These are phyloP conservation scores for Julus scanicus DNA, from an alignment of 2,888 invertebrate species.

Conservation along the genomic window DNA sequence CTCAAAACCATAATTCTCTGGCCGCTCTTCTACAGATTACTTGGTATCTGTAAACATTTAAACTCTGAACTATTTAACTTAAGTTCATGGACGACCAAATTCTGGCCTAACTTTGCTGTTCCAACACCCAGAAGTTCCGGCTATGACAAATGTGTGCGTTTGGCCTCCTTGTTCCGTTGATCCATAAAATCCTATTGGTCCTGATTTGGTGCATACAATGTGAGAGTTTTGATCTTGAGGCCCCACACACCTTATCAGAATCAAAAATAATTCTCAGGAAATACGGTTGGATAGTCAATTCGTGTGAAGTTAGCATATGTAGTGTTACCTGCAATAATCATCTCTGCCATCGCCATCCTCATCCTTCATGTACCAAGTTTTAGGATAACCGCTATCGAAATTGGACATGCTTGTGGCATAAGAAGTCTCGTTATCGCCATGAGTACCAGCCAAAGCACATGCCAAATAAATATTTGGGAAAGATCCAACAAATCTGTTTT, in stretches of 20 bases:
- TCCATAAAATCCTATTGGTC: constrained; percentile 50
- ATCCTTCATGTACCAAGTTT: constrained; percentile 50
- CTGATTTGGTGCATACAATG: constrained; percentile 52
- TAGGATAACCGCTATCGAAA: background rate
- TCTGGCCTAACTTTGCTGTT: constrained; percentile 5
- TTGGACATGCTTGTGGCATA: background rate
- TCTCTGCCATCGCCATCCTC: constrained; percentile 48
- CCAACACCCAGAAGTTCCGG: constrained; percentile 9
- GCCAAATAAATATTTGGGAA: background rate
- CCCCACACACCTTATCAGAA: background rate
- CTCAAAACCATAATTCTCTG: too few species aligned
- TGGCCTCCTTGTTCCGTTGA: constrained; percentile 28
- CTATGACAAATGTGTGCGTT: background rate
- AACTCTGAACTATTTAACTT: background rate
- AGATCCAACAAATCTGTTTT: constrained; percentile 22
- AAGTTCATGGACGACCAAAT: background rate
- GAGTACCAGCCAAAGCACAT: constrained; percentile 47
- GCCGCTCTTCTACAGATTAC: too few species aligned
- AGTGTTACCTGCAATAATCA: constrained; percentile 38
- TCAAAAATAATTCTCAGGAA: background rate
- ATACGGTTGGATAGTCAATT: background rate
- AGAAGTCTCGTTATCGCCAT: background rate
- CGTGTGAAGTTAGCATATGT: background rate
- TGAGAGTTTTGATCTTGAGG: background rate
- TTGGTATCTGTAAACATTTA: too few species aligned